Conservation (phyloP, 2,113 vertebrate species). For the Spermophilus dauricus region DNA sequence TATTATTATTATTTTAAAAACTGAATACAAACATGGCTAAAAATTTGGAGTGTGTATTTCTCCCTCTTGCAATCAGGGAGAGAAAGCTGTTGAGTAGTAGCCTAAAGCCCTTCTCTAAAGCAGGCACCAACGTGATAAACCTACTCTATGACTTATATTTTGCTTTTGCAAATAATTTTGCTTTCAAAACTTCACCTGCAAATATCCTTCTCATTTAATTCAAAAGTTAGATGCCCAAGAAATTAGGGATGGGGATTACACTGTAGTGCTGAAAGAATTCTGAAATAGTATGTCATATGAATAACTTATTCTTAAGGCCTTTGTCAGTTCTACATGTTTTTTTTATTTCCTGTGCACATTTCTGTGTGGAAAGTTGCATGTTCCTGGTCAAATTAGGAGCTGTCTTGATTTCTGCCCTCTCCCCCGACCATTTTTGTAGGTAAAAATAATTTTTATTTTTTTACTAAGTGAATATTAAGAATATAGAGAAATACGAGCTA, state of each 20-base stretch:
- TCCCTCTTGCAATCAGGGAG: neutral
- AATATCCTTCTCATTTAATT: conserved; percentile 40
- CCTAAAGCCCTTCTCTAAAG: neutral
- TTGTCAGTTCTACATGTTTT: neutral
- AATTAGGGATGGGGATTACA: neutral
- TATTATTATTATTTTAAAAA: conserved; percentile 38
- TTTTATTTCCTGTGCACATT: neutral
- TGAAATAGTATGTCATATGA: neutral
- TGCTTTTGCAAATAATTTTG: conserved; percentile 20
- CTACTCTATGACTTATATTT: conserved; percentile 20
- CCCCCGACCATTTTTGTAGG: neutral
- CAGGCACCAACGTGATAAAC: neutral
- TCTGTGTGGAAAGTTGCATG: neutral
- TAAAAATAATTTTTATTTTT: conserved; percentile 58
- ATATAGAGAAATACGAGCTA: neutral
- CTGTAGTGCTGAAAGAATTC: neutral
- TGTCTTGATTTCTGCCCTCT: neutral
- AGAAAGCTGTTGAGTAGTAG: conserved; percentile 4
- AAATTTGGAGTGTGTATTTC: neutral
- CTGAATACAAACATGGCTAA: neutral
- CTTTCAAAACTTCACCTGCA: conserved; percentile 49
- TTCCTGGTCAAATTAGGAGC: neutral
- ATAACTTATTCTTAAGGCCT: conserved; percentile 31
- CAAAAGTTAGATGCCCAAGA: conserved; percentile 22
- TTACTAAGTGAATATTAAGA: conserved; percentile 26